Evolutionary conservation across 2,797 vertebrate species (phyloP).

Genomic region (Macropodus opercularis): DNA sequence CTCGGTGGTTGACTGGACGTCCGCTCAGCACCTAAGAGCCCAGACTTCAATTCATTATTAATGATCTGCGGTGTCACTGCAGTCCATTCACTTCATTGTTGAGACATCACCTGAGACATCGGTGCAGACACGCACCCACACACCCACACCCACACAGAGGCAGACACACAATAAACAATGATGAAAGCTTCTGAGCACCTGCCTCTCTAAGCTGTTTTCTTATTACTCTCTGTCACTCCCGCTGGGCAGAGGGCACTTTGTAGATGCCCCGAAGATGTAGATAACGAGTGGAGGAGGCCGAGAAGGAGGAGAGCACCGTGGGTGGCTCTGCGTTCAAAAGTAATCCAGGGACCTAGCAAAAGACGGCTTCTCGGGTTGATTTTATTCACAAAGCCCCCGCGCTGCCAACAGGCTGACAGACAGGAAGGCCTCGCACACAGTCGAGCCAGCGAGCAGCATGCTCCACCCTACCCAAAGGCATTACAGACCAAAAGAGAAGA

Average conservation of each 20-base stretch:
- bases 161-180: constrained; percentile 48
- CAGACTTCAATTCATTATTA: constrained; percentile 72
- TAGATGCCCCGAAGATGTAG: constrained; percentile 67
- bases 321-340: constrained; percentile 64
- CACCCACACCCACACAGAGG: no score
- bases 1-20: constrained; percentile 49
- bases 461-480: constrained; percentile 39
- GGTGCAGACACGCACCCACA: constrained; percentile 18
- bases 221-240: constrained; percentile 64
- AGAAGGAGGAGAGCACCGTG: constrained; percentile 39
- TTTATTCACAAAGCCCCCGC: constrained; percentile 60
- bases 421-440: constrained; percentile 36
- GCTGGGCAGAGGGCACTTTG: constrained; percentile 62
- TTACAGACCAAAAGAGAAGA: constrained; percentile 55
- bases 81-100: constrained; percentile 67
- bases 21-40: constrained; percentile 42
- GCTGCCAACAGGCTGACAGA: constrained; percentile 59
- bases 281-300: constrained; percentile 38
- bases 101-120: constrained; percentile 65
- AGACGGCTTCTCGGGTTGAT: constrained; percentile 46
- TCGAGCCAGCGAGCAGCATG: constrained; percentile 29
- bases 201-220: constrained; percentile 61
- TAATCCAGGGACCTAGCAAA: constrained; percentile 50
- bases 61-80: constrained; percentile 62
- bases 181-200: constrained; percentile 52